Percentiles rank a stretch among this genome's conserved stretches.
Conservation (phyloP, 2,797 vertebrate genomes). For the Myripristis jacobus region DNA sequence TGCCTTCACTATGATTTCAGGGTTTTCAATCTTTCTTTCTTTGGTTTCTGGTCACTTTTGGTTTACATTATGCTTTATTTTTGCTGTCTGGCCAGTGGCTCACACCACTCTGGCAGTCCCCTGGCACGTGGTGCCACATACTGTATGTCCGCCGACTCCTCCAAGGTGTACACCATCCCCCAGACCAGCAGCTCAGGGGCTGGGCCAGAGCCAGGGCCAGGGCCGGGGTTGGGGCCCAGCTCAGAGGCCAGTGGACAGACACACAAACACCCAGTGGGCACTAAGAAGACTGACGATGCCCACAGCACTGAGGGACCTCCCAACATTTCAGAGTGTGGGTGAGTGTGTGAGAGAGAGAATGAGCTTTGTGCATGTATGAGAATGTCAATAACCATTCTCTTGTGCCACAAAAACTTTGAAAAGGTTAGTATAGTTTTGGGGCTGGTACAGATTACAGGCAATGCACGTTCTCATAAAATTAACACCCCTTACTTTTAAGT, state of each 20-base stretch:
- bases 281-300: conserved; percentile 87
- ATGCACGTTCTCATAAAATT: too few species aligned
- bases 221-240: conserved; percentile 38
- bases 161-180: conserved; percentile 92
- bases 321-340: conserved; percentile 88
- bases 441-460: not conserved
- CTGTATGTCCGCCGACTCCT: conserved; percentile 90
- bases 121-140: conserved; percentile 88
- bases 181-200: conserved; percentile 80
- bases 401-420: conserved; percentile 1
- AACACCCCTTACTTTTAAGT: too few species aligned
- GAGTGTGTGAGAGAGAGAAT: conserved; percentile 80
- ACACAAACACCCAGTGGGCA: conserved; percentile 85
- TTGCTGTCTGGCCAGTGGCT: conserved; percentile 85
- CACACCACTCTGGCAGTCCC: conserved; percentile 92
- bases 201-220: conserved; percentile 48
- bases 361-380: conserved; percentile 23
- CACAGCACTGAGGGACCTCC: conserved; percentile 88
- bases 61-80: conserved; percentile 64
- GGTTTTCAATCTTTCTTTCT: conserved; percentile 12
- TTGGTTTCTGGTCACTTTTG: conserved; percentile 56
- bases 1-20: conserved; percentile 27
- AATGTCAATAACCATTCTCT: conserved; percentile 5
- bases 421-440: not conserved
- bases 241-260: conserved; percentile 82